Percentiles rank a stretch among this genome's conserved stretches.
phyloP scores from a whole-genome alignment of 2,113 vertebrate species.

The Phoxinus phoxinus region DNA sequence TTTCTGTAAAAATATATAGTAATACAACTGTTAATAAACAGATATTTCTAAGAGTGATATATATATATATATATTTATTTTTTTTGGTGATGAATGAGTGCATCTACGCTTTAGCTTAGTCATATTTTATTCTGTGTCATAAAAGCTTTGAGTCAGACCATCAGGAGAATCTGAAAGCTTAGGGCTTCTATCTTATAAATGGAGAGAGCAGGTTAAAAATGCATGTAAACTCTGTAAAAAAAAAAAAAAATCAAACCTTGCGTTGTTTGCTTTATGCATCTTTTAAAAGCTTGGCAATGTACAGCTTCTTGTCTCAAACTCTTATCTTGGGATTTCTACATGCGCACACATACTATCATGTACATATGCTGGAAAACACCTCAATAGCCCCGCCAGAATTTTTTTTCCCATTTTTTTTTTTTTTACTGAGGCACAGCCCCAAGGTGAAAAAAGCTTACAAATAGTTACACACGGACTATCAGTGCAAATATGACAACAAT shows the following conservation, averaged over 20 bases:
- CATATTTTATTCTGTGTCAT: background rate
- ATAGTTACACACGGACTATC: background rate
- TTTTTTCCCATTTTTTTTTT: background rate
- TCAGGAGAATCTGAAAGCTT: conserved; percentile 12
- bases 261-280: conserved; percentile 14
- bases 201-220: conserved; percentile 41
- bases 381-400: background rate
- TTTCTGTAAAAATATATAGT: too few relatives aligned
- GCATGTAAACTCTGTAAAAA: conserved; percentile 4
- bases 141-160: background rate
- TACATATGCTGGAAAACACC: background rate
- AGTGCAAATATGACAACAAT: background rate
- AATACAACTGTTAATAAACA: too few relatives aligned
- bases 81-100: background rate
- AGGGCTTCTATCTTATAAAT: background rate
- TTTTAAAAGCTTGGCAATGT: conserved; percentile 25
- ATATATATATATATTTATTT: background rate
- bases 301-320: background rate
- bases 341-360: background rate
- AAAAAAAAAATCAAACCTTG: background rate
- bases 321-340: background rate
- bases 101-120: background rate
- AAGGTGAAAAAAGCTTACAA: background rate
- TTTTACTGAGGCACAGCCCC: background rate
- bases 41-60: too few relatives aligned